A percentile compares a stretch with the other conserved stretches of the same genome.
Conservation (phyloP, 2,113 vertebrate genomes). For the Chitala chitala region DNA sequence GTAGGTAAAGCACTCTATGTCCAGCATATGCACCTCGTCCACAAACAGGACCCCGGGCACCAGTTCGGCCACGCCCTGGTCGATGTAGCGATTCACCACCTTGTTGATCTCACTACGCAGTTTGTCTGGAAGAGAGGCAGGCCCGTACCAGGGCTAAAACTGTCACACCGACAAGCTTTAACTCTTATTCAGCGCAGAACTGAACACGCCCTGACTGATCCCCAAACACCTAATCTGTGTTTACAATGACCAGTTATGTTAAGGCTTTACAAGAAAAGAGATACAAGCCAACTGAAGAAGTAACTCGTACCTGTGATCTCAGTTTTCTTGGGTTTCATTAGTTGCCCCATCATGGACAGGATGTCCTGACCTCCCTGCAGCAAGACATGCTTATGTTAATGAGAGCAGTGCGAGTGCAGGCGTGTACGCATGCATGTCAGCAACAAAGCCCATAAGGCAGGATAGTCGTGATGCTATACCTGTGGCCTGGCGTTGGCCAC, state of each 20-base stretch:
- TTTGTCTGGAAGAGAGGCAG: conserved; percentile 68
- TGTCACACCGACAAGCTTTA: background rate
- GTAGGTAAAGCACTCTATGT: conserved; percentile 97
- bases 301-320: conserved; percentile 84
- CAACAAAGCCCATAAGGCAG: too few relatives aligned
- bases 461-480: conserved; percentile 54
- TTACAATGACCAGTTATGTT: too few relatives aligned
- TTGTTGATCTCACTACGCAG: conserved; percentile 97
- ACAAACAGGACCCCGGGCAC: conserved; percentile 93
- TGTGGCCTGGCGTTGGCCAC: conserved; percentile 91
- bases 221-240: too few relatives aligned
- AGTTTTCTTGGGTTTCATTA: conserved; percentile 99
- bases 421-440: too few relatives aligned
- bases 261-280: too few relatives aligned
- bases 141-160: too few relatives aligned
- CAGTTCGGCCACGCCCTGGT: conserved; percentile 92
- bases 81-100: conserved; percentile 97
- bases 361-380: conserved; percentile 92
- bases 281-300: too few relatives aligned
- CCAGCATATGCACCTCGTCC: conserved; percentile 97
- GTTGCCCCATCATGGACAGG: conserved; percentile 97
- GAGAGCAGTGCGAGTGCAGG: too few relatives aligned
- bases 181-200: too few relatives aligned
- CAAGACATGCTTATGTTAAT: too few relatives aligned
- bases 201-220: too few relatives aligned